Base-by-base conservation (phyloP, 2,888 invertebrate species). In the Neocrepidodera transversa region DNA sequence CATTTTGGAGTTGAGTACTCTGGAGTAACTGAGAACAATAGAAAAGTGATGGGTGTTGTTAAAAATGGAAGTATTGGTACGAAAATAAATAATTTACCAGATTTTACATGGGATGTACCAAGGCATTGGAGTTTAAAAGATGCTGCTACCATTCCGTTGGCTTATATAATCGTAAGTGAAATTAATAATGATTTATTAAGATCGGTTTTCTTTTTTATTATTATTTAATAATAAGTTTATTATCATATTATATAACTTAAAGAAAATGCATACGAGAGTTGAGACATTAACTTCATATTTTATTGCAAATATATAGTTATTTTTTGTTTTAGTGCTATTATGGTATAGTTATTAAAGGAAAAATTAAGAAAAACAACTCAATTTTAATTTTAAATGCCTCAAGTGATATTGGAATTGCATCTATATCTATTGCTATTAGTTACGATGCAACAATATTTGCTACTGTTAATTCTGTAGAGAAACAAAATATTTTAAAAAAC, bases 1-100 rank as follows among this genome's bases (percentile, higher is more conserved):
- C 89, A 95, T 69, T 83, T 95, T 52, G 96, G 96, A 20, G 82
- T 95, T 70, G 96, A 96, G 79, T 95, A 95, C 79, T 85, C 94
- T 6, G 70, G 69, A 14, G 48, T 63, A 45, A 62, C 61, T 4
- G 36, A 56, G 17, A 56, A 56, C 62, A 82, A 82, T 1, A 71
- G 65, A 8, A 73, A 80, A 38, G 64, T 81, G 1, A 82, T 83
- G 81, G 82, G 83, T 13, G 67, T 81, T 58, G 54, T 71, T 5
- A 2, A 16, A 1, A 49, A 30, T 17, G 30, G 35, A 49, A 30
- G 49, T 14, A 2, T 62, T 8, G 18, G 40, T 14, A 42, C 62
- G 18, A 72, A 81, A 26, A 79, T 86, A 10, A 71, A 81, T 42
- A 80, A 80, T 8, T 83, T 85, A 70, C 71, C 73, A 7, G 62